Evolutionary conservation across 2,888 invertebrate genomes (phyloP).

Genomic region (Heliconius cydno): DNA sequence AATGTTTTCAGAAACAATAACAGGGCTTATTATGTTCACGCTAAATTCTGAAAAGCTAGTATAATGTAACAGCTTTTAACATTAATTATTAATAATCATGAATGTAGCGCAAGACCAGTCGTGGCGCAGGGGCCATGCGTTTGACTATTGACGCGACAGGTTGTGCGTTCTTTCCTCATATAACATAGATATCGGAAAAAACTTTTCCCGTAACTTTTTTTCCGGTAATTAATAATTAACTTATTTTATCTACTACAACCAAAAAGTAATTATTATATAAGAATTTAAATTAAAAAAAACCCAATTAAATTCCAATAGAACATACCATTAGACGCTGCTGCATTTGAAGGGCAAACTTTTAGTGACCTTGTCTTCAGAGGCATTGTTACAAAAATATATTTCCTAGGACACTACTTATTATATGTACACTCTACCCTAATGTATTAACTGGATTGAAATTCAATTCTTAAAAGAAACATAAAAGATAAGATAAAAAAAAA

Average conservation of each 20-base stretch:
- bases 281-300: background rate
- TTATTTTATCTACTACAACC: background rate
- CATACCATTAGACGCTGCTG: slow-evolving; percentile 67
- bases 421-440: slow-evolving; percentile 46
- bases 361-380: slow-evolving; percentile 55
- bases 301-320: background rate
- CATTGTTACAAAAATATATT: slow-evolving; percentile 51
- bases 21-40: background rate
- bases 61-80: background rate
- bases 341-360: slow-evolving; percentile 58
- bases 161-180: too few relatives aligned
- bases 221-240: background rate
- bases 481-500: slow-evolving; percentile 66
- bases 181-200: too few relatives aligned
- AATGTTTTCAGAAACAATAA: background rate
- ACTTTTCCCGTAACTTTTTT: too few relatives aligned
- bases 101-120: too few relatives aligned
- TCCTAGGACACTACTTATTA: slow-evolving; percentile 56
- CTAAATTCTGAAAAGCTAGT: background rate
- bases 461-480: slow-evolving; percentile 56
- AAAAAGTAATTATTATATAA: background rate
- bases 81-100: background rate
- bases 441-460: slow-evolving; percentile 51
- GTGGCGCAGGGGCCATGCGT: background rate
- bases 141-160: background rate